These are phyloP conservation scores for Chaitophorus viminalis DNA, from an alignment of 2,888 invertebrate genomes.

Conservation along the genomic window DNA sequence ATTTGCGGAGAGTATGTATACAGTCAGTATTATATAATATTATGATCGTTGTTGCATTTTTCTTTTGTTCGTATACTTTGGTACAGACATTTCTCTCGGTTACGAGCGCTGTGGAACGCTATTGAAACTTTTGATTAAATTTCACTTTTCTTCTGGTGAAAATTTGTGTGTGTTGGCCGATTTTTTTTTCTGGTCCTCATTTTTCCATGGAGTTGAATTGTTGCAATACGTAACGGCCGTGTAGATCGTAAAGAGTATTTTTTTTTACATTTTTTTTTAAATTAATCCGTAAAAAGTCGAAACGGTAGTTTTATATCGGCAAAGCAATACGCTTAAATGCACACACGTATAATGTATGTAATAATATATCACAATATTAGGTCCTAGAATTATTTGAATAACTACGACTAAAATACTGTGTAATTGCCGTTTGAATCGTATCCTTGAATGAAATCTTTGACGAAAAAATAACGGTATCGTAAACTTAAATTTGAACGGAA, in stretches of 20 bases:
- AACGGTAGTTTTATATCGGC: not conserved
- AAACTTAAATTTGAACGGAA: not conserved
- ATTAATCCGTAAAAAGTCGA: not conserved
- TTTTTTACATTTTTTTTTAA: too few relatives aligned
- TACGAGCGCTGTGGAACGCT: not conserved
- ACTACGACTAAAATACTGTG: not conserved
- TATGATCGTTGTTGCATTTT: not conserved
- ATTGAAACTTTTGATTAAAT: not conserved
- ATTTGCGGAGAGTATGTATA: not conserved
- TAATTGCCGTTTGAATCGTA: not conserved
- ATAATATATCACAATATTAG: not conserved
- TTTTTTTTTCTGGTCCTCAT: too few relatives aligned
- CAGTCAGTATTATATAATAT: not conserved
- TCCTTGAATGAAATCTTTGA: not conserved
- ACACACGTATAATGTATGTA: not conserved
- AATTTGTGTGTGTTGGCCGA: too few relatives aligned
- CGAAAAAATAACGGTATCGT: too few relatives aligned
- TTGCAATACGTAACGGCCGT: not conserved
- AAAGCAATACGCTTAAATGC: too few relatives aligned
- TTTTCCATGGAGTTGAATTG: not conserved
- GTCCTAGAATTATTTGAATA: not conserved
- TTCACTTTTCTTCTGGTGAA: too few relatives aligned
- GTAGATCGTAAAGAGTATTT: not conserved
- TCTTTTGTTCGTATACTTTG: not conserved
- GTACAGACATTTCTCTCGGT: not conserved